Percentiles rank a stretch among this genome's conserved stretches.
Evolutionary conservation across 2,113 vertebrate species (phyloP).

Genomic region (Turdus rufiventris): DNA sequence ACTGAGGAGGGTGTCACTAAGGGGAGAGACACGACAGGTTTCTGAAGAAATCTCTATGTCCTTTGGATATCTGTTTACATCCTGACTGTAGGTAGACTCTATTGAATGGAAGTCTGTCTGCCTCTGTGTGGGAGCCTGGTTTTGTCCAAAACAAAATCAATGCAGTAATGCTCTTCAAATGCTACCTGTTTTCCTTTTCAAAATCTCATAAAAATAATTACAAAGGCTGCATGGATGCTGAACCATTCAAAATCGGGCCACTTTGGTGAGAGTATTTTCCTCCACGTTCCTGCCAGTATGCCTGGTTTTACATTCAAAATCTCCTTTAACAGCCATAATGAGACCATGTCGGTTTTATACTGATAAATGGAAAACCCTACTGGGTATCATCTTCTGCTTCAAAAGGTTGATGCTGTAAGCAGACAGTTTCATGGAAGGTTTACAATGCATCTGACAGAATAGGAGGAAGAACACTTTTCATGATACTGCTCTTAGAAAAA

Average conservation of each 20-base stretch:
- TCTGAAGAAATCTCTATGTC: background rate
- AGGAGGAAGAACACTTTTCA: background rate
- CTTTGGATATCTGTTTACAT: background rate
- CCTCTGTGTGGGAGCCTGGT: background rate
- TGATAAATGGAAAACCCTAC: background rate
- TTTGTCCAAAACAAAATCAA: background rate
- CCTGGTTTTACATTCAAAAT: background rate
- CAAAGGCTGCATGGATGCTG: background rate
- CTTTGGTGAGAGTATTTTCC: background rate
- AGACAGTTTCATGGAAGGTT: background rate
- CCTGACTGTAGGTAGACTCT: background rate
- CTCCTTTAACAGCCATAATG: background rate
- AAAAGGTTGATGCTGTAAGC: background rate
- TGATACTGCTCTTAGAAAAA: background rate
- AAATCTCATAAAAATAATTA: background rate
- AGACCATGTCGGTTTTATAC: background rate
- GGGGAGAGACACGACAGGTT: background rate
- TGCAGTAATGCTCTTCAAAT: background rate
- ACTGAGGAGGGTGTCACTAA: background rate
- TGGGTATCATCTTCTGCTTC: background rate
- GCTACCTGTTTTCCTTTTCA: background rate
- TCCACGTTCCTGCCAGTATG: background rate
- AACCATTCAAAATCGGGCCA: background rate
- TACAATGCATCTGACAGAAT: background rate
- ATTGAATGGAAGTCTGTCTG: background rate